phyloP scores from a whole-genome alignment of 2,888 invertebrate genomes.

The Cryptus armator region DNA sequence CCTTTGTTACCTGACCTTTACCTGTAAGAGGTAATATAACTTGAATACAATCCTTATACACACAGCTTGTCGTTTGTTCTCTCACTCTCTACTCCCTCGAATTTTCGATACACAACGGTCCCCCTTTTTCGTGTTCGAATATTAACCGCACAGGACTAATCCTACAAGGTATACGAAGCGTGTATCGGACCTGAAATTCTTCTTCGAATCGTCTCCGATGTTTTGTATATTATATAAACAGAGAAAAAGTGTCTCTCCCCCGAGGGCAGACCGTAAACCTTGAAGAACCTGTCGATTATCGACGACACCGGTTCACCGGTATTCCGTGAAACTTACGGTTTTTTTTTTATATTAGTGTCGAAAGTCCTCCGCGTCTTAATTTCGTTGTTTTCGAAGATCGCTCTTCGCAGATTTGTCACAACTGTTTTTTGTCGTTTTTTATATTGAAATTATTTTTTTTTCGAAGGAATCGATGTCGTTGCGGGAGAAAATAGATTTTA shows the following conservation, averaged over 20 bases:
- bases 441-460: neutral
- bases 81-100: constrained; percentile 24
- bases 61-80: constrained; percentile 23
- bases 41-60: constrained; percentile 45
- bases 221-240: constrained; percentile 26
- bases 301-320: neutral
- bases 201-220: constrained; percentile 4
- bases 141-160: neutral
- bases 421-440: neutral
- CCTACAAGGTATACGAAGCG: neutral
- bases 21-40: constrained; percentile 58
- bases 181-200: neutral
- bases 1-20: constrained; percentile 70
- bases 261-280: constrained; percentile 18
- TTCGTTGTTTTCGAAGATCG: neutral
- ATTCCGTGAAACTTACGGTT: constrained; percentile 21
- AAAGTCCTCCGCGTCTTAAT: neutral
- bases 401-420: neutral
- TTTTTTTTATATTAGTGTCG: constrained; percentile 17
- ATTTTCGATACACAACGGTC: constrained; percentile 31
- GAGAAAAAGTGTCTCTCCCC: neutral
- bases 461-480: no score
- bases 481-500: no score
- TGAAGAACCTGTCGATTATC: constrained; percentile 29
- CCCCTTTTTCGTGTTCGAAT: neutral